A percentile compares a stretch with the other conserved stretches of the same genome.
These are phyloP conservation scores for Acrobasis consociella DNA, from an alignment of 2,888 invertebrate genomes.

Conservation along the genomic window DNA sequence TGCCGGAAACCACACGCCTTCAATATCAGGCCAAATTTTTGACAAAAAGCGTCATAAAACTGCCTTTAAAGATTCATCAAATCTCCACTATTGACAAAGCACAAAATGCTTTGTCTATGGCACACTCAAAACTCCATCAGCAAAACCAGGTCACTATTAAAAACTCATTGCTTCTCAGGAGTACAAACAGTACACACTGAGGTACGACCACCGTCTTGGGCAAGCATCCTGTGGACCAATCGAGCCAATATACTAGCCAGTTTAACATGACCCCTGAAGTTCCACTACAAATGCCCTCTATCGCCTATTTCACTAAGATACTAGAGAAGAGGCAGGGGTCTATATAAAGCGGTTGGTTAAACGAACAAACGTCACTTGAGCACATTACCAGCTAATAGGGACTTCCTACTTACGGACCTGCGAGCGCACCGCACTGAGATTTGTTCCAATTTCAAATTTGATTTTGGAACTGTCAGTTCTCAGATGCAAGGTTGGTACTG, in stretches of 20 bases:
- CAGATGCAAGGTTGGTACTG: conserved; percentile 4
- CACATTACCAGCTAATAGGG: conserved; percentile 76
- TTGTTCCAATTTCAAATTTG: conserved; percentile 75
- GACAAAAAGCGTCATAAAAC: background rate
- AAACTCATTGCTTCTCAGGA: conserved; percentile 22
- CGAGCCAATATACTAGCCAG: conserved; percentile 70
- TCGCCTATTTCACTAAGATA: conserved; percentile 28
- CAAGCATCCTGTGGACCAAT: conserved; percentile 77
- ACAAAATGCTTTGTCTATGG: background rate
- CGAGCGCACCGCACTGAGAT: conserved; percentile 68
- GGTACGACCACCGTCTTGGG: conserved; percentile 65
- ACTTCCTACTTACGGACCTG: conserved; percentile 76
- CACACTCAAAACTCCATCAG: background rate
- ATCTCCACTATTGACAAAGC: background rate
- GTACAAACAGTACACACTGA: conserved; percentile 33
- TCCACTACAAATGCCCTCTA: conserved; percentile 34
- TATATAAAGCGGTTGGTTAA: conserved; percentile 49
- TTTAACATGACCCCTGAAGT: conserved; percentile 48
- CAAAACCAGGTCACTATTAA: conserved; percentile 13
- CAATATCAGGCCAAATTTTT: no score
- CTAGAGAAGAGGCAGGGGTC: conserved; percentile 48
- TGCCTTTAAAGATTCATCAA: background rate
- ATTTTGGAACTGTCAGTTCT: conserved; percentile 47
- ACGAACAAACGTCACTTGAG: conserved; percentile 75
- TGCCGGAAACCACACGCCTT: no score